Evolutionary conservation across 2,113 vertebrate species (phyloP).

Genomic region (Xiphophorus couchianus): DNA sequence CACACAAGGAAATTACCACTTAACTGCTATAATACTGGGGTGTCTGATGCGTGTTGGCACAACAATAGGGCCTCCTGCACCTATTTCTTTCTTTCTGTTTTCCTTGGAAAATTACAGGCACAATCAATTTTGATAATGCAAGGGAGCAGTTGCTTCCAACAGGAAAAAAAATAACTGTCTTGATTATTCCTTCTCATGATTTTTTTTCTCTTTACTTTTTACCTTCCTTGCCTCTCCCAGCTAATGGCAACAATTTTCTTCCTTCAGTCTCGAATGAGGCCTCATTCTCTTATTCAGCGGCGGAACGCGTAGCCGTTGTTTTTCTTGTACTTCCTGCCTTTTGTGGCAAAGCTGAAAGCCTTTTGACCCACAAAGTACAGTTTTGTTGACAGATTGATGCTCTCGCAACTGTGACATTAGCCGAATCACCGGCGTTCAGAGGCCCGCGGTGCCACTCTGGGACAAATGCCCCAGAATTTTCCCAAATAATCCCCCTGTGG

Average conservation of each 20-base stretch:
- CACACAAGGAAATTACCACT: conserved; percentile 59
- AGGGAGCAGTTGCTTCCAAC: conserved; percentile 54
- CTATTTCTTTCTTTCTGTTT: conserved; percentile 52
- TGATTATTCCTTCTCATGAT: conserved; percentile 70
- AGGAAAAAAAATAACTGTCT: conserved; percentile 69
- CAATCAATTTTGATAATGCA: conserved; percentile 73
- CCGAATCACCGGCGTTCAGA: conserved; percentile 71
- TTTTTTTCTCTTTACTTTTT: conserved; percentile 39
- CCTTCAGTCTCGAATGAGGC: conserved; percentile 61
- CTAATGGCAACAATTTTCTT: conserved; percentile 79
- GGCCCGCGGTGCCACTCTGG: conserved; percentile 70
- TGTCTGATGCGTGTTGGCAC: conserved; percentile 40
- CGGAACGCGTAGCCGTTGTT: conserved; percentile 50
- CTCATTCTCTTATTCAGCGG: conserved; percentile 62
- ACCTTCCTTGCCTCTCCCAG: conserved; percentile 60
- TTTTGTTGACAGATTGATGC: conserved; percentile 82
- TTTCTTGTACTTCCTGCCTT: conserved; percentile 30
- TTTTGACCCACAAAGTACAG: conserved; percentile 80
- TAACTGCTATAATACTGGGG: conserved; percentile 60
- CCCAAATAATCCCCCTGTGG: conserved; percentile 81
- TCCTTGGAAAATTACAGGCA: conserved; percentile 65
- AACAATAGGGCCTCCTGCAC: conserved; percentile 49
- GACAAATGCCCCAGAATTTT: conserved; percentile 80
- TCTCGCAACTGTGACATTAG: conserved; percentile 80
- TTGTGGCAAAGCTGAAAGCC: conserved; percentile 67